These are phyloP conservation scores for Hypsopygia costalis DNA, from an alignment of 2,888 invertebrate genomes.

Conservation along the genomic window DNA sequence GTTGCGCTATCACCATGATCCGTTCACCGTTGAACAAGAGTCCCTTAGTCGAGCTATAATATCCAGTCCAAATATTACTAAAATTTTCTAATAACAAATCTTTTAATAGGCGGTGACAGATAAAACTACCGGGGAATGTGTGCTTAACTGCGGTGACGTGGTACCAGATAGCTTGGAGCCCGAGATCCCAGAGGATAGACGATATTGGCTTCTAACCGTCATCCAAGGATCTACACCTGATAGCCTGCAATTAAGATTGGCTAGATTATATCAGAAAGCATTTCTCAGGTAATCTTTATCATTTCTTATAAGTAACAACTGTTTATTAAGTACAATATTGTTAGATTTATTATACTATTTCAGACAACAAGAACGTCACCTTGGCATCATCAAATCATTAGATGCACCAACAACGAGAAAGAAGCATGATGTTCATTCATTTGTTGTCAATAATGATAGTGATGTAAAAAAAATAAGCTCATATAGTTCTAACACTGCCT, in stretches of 20 bases:
- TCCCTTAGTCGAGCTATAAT: too few relatives aligned
- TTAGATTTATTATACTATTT: conserved; percentile 21
- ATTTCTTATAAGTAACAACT: too few relatives aligned
- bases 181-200: conserved; percentile 81
- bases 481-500: conserved; percentile 39
- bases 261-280: conserved; percentile 88
- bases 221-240: conserved; percentile 81
- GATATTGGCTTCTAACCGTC: conserved; percentile 92
- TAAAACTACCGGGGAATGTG: conserved; percentile 71
- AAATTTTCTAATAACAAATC: too few relatives aligned
- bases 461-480: conserved; percentile 34
- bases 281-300: conserved; percentile 83
- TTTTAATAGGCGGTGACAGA: conserved; percentile 66
- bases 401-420: conserved; percentile 65
- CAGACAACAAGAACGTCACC: conserved; percentile 90
- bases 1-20: too few relatives aligned
- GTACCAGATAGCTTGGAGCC: conserved; percentile 73
- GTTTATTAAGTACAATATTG: too few relatives aligned
- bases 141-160: conserved; percentile 71
- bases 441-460: conserved; percentile 57
- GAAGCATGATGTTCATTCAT: conserved; percentile 74
- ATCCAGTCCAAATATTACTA: background rate
- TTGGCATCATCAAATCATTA: conserved; percentile 83
- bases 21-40: too few relatives aligned
- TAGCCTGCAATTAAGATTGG: conserved; percentile 86